Conservation (phyloP, 1,140 invertebrate species). For the Leptopilina clavipes region DNA sequence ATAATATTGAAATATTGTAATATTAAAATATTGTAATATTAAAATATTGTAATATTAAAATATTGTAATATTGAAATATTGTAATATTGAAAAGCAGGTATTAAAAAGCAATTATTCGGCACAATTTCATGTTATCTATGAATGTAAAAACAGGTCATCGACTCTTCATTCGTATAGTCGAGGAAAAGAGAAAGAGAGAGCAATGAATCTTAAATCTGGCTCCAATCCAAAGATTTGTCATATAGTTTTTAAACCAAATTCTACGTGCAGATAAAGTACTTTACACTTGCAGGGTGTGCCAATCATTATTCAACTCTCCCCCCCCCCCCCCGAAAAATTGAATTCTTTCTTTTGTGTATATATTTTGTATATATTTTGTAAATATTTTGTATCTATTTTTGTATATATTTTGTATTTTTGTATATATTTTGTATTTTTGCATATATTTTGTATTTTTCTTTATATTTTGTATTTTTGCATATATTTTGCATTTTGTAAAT, state of each 20-base stretch:
- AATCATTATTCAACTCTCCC: neutral
- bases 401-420: too few relatives aligned
- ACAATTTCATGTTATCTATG: neutral
- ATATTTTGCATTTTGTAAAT: too few relatives aligned
- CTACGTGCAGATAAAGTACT: constrained; percentile 2
- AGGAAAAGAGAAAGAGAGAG: neutral
- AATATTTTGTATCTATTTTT: too few relatives aligned
- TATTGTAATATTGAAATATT: too few relatives aligned
- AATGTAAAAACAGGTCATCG: constrained; percentile 27
- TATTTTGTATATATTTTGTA: too few relatives aligned
- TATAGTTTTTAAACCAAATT: neutral
- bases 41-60: too few relatives aligned
- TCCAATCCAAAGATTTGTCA: constrained; percentile 2
- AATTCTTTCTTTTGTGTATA: neutral
- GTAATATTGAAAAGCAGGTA: too few relatives aligned
- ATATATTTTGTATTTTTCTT: too few relatives aligned
- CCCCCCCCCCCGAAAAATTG: neutral
- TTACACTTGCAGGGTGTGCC: neutral
- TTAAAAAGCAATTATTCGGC: neutral
- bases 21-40: too few relatives aligned
- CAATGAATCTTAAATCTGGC: constrained; percentile 9
- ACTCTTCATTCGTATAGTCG: neutral
- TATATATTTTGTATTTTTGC: too few relatives aligned
- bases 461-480: too few relatives aligned
- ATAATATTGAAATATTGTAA: too few relatives aligned